These are phyloP conservation scores for Staurois parvus DNA, from an alignment of 2,797 vertebrate species.

Conservation along the genomic window DNA sequence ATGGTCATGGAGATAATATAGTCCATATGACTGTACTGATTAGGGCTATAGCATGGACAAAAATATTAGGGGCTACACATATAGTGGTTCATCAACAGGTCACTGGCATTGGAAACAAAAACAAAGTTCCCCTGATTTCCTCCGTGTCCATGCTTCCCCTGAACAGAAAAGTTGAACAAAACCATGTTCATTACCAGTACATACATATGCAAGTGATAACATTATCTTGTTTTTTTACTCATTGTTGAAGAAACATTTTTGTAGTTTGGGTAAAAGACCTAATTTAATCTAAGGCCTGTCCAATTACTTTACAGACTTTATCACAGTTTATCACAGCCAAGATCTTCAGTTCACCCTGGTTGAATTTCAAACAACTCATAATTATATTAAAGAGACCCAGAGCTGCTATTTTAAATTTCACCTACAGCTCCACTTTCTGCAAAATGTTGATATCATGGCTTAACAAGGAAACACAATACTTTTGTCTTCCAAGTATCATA, in stretches of 20 bases:
- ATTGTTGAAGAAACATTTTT: neutral
- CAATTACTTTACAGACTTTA: too few species aligned
- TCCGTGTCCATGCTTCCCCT: neutral
- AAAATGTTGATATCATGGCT: too few species aligned
- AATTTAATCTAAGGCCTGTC: too few species aligned
- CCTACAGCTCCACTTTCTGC: too few species aligned
- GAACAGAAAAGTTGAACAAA: neutral
- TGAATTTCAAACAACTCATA: too few species aligned
- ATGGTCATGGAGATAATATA: constrained; percentile 27
- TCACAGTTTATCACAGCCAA: too few species aligned
- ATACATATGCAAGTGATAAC: neutral
- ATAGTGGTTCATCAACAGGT: constrained; percentile 18
- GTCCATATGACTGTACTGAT: neutral
- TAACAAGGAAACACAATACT: too few species aligned
- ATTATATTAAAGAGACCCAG: too few species aligned
- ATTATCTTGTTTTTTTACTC: neutral
- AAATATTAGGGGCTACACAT: neutral
- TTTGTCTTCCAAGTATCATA: too few species aligned
- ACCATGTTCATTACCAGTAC: neutral
- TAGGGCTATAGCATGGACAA: neutral
- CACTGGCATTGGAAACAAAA: constrained; percentile 8
- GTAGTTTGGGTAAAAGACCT: neutral
- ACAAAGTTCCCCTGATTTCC: neutral
- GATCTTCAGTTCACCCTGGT: too few species aligned
- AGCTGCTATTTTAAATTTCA: too few species aligned